A percentile compares a stretch with the other conserved stretches of the same genome.
phyloP scores from a whole-genome alignment of 2,888 invertebrate genomes.

The Trissoscelio sp. region DNA sequence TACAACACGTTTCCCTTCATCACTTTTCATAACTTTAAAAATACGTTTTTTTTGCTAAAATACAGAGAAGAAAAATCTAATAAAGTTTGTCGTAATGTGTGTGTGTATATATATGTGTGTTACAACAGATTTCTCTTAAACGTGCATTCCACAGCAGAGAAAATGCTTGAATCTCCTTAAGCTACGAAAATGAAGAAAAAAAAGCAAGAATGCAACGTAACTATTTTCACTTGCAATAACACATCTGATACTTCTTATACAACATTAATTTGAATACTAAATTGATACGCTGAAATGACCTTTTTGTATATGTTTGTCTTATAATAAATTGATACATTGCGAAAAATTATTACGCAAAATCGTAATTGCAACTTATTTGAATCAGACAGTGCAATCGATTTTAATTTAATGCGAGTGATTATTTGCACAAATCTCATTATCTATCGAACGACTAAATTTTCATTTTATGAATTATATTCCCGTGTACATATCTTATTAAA shows the following conservation, averaged over 20 bases:
- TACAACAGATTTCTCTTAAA: slow-evolving; percentile 55
- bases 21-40: slow-evolving; percentile 41
- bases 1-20: slow-evolving; percentile 4
- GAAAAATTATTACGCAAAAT: slow-evolving; percentile 27
- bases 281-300: slow-evolving; percentile 16
- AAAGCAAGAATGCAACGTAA: slow-evolving; percentile 30
- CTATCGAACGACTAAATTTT: not conserved
- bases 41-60: slow-evolving; percentile 16
- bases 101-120: slow-evolving; percentile 7
- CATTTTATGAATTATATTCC: slow-evolving; percentile 9
- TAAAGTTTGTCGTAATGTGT: slow-evolving; percentile 44
- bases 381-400: slow-evolving; percentile 22
- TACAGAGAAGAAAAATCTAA: slow-evolving; percentile 43
- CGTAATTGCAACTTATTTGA: slow-evolving; percentile 3
- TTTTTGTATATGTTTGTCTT: not conserved
- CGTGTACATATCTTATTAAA: not conserved
- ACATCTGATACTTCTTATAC: slow-evolving; percentile 36
- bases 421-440: slow-evolving; percentile 10
- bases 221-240: slow-evolving; percentile 42
- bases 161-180: slow-evolving; percentile 51
- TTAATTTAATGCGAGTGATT: not conserved
- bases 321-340: slow-evolving; percentile 28
- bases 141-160: slow-evolving; percentile 46
- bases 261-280: slow-evolving; percentile 38
- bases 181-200: slow-evolving; percentile 50